These are phyloP conservation scores for Todus mexicanus DNA, from an alignment of 2,797 vertebrate genomes.

Conservation along the genomic window DNA sequence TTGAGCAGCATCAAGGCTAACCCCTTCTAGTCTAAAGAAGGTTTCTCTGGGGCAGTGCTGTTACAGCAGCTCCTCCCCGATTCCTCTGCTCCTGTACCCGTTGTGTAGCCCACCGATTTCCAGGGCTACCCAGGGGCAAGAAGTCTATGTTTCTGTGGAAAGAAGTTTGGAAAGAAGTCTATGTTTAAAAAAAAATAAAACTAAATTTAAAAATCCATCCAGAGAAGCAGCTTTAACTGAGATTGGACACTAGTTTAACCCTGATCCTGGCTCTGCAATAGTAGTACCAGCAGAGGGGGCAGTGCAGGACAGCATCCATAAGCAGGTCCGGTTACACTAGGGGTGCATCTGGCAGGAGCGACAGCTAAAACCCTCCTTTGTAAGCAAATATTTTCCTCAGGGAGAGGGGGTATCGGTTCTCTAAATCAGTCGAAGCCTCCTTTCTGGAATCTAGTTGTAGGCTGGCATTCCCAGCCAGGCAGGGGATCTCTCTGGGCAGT, in stretches of 20 bases:
- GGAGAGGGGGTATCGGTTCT: background rate
- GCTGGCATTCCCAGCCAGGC: background rate
- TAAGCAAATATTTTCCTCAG: background rate
- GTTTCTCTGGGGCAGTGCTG: background rate
- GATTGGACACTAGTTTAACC: background rate
- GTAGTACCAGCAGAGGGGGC: background rate
- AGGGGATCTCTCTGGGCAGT: background rate
- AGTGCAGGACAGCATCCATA: background rate
- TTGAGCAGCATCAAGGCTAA: background rate
- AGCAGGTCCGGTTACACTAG: background rate
- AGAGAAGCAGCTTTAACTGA: background rate
- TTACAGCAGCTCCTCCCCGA: background rate
- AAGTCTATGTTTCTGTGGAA: too few species aligned
- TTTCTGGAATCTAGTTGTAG: background rate
- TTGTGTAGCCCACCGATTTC: background rate
- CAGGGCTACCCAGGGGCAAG: background rate
- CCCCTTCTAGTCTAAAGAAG: background rate
- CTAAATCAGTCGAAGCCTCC: background rate
- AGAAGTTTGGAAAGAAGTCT: background rate
- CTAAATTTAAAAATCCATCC: background rate
- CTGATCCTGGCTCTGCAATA: background rate
- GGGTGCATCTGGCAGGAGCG: background rate
- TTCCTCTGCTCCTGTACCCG: background rate
- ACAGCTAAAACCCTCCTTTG: background rate
- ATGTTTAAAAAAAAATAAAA: background rate